Conservation (phyloP, 2,113 vertebrate species). For the Cettia cetti region DNA sequence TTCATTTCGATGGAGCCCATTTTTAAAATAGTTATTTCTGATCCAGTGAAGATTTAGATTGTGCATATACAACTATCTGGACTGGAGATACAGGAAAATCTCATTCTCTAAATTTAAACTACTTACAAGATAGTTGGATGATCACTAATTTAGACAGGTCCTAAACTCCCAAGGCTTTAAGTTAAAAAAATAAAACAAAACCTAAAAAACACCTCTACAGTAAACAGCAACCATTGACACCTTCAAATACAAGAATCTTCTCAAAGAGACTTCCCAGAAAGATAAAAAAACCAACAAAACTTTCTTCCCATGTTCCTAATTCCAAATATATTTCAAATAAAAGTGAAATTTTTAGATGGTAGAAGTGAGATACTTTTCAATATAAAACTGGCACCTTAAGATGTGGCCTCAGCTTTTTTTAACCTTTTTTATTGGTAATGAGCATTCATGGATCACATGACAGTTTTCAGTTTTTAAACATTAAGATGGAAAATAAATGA, state of each 20-base stretch:
- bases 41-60: background rate
- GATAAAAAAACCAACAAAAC: background rate
- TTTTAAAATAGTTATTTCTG: background rate
- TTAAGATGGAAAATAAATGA: background rate
- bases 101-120: background rate
- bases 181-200: background rate
- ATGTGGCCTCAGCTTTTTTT: background rate
- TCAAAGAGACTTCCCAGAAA: background rate
- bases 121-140: background rate
- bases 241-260: background rate
- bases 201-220: background rate
- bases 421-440: background rate
- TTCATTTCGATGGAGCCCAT: background rate
- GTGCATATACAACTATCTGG: background rate
- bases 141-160: background rate
- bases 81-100: background rate
- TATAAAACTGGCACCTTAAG: background rate
- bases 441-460: background rate
- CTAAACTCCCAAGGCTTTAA: background rate
- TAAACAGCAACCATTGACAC: background rate
- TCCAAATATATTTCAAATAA: background rate
- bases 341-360: background rate
- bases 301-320: background rate
- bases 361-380: background rate
- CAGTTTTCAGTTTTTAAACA: background rate